Conservation (phyloP, 1,140 invertebrate species). For the Neodiprion pinetum region DNA sequence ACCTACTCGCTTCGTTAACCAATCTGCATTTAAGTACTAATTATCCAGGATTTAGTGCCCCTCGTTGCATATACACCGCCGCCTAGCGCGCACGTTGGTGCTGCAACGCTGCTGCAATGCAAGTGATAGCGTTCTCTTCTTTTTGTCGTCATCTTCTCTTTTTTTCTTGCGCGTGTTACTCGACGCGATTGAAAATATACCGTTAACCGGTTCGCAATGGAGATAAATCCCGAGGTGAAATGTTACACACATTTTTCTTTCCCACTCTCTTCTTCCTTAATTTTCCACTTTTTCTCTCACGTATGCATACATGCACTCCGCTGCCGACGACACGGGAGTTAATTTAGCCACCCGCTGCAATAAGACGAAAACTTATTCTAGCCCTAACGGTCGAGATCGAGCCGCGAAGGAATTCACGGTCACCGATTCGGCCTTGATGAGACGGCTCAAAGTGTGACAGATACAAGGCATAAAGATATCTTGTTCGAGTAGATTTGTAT, state of each 20-base stretch:
- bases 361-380: background rate
- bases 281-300: background rate
- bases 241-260: conserved; percentile 38
- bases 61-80: background rate
- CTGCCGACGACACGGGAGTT: conserved; percentile 27
- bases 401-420: too few species aligned
- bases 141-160: too few species aligned
- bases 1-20: background rate
- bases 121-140: background rate
- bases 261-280: conserved; percentile 27
- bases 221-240: conserved; percentile 55
- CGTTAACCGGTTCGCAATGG: conserved; percentile 52
- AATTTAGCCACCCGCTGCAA: conserved; percentile 40
- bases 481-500: too few species aligned
- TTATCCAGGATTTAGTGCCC: background rate
- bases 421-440: too few species aligned
- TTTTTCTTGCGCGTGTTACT: too few species aligned
- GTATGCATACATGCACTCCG: background rate
- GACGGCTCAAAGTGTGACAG: too few species aligned
- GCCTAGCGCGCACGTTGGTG: too few species aligned
- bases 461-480: too few species aligned
- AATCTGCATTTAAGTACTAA: conserved; percentile 6
- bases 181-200: conserved; percentile 50
- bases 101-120: background rate
- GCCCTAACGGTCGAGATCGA: too few species aligned